Evolutionary conservation across 2,888 invertebrate species (phyloP), one percentile per base, ranked within the genome.

Genomic region (Apoda limacodes): DNA sequence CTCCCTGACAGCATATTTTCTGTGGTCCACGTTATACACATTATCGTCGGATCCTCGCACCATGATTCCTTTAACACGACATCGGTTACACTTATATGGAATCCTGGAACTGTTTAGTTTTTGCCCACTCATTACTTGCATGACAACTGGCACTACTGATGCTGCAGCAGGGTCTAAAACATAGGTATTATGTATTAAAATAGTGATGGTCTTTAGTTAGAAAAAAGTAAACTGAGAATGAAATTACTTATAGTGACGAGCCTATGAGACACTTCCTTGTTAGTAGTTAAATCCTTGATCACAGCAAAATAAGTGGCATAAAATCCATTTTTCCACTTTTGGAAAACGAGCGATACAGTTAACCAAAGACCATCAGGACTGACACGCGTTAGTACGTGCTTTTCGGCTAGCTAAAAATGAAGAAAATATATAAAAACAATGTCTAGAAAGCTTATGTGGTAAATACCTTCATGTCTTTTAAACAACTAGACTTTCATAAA

Each of bases 21-120:
- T 39, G 0, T 32, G 25, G 9, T 63, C 62, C 4, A 69, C 19
- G 25, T 68, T 68, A 21, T 52, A 49, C 0, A 62, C 48, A 19
- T 43, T 45, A 9, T 41, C 42, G 17, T 59, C 58, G 0, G 24
- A 14, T 0, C 46, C 37, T 0, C 61, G 41, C 13, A 62, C 47
- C 43, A 57, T 50, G 6, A 61, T 37, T 12, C 50, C 43, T 0
- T 34, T 34, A 0, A 59, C 28, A 0, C 46, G 39, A 9, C 63
- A 66, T 0, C 46, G 41, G 2, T 45, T 42, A 30, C 67, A 67
- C 2, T 35, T 50, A 25, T 55, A 43, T 0, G 50, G 36, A 0
- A 66, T 35, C 0, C 13, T 5, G 0, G 58, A 55, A 0, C 25
- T 34, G 34, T 60, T 60, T 9, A 50, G 15, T 0, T 14, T 34